Base-by-base conservation (phyloP, 2,113 vertebrate species). In the Tamias sibiricus region DNA sequence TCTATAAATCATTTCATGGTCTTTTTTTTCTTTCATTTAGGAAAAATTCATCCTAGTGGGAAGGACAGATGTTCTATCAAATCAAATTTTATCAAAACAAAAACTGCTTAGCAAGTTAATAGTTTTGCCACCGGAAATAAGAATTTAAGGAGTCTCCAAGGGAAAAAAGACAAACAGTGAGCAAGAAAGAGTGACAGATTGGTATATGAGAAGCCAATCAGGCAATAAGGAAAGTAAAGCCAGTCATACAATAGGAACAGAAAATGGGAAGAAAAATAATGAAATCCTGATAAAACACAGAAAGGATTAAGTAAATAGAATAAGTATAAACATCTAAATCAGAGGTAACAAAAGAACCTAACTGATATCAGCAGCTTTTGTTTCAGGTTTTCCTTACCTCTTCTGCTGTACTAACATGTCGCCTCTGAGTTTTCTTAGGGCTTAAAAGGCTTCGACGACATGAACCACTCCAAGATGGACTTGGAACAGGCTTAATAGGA, bases 391-490 rank as follows among this genome's bases (percentile, higher is more conserved):
- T 86, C 64, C 97, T 97, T 96, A 99, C 99, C 98, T 99, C 98
- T 96, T 99, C 99, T 0, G 98, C 99, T 0, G 99, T 98, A 69
- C 98, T 99, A 90, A 98, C 12, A 96, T 98, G 98, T 6, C 98
- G 95, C 42, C 98, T 90, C 4, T 98, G 98, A 3, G 97, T 98
- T 10, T 99, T 99, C 94, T 99, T 99, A 81, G 99, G 99, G 90
- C 98, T 99, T 11, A 98, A 97, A 37, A 98, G 97, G 80, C 97
- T 98, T 57, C 99, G 98, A 74, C 98, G 98, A 66, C 98, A 98
- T 0, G 97, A 94, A 11, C 97, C 96, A 80, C 98, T 98, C 98
- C 98, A 98, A 40, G 98, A 97, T 0, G 98, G 98, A 47, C 98
- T 98, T 3, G 91, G 94, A 17, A 98, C 97, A 0, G 98, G 98